Evolutionary conservation across 53 echinoderm and acorn worm species (phyloP), one percentile per base, ranked within the genome.

Genomic region (Glandiceps talaboti): DNA sequence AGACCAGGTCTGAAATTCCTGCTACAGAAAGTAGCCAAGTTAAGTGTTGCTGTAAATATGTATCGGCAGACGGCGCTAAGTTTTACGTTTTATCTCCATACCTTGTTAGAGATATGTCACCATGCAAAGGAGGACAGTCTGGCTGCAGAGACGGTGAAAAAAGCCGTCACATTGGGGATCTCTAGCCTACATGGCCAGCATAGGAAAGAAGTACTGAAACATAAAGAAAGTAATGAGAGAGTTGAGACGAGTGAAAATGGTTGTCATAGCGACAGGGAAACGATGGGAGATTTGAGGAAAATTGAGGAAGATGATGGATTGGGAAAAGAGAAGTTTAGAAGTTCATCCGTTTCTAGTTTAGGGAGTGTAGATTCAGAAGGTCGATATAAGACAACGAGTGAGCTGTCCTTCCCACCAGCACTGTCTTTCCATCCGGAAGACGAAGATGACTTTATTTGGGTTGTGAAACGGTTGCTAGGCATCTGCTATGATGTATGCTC

Each of bases 21-120:
- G 29, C 89, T 99, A 0, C 99, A 99, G 91, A 99, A 99, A 76
- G 99, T 99, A 29, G 89, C 99, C 33, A 99, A 91, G 88, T 93
- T 99, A 79, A 91, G 91, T 73, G 93, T 99, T 74, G 89, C 99
- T 26, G 99, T 93, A 32, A 99, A 99, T 81, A 80, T 93, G 64
- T 99, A 99, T 82, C 91, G 93, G 91, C 99, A 99, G 82, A 92
- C 93, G 27, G 92, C 91, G 1, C 91, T 99, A 89, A 99, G 99
- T 82, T 99, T 99, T 73, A 99, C 99, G 26, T 99, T 99, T 87
- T 99, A 99, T 81, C 84, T 93, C 28, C 99, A 99, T 82, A 99
- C 99, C 28, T 87, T 99, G 77, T 82, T 99, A 64, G 99, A 99
- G 76, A 87, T 99, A 33, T 93, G 93, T 83, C 91, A 99, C 33